A percentile compares a stretch with the other conserved stretches of the same genome.
Evolutionary conservation across 2,113 vertebrate genomes (phyloP).

Genomic region (Hemiscyllium ocellatum): DNA sequence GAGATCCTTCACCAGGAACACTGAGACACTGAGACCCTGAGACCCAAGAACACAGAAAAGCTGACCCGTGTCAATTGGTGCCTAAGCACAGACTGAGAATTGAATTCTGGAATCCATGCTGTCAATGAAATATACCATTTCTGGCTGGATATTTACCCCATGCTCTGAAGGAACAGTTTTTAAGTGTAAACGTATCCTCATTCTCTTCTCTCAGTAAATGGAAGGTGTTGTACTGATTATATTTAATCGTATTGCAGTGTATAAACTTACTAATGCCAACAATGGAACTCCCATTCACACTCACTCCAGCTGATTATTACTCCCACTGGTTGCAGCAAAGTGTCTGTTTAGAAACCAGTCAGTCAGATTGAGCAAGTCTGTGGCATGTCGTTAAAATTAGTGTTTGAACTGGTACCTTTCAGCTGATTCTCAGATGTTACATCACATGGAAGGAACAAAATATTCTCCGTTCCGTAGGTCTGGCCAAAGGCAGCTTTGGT

Average conservation of each 20-base stretch:
- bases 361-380: background rate
- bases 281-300: too few species aligned
- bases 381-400: background rate
- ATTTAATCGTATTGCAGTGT: background rate
- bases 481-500: constrained; percentile 43
- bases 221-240: background rate
- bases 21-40: too few species aligned
- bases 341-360: background rate
- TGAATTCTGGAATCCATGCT: background rate
- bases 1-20: too few species aligned
- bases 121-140: background rate
- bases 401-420: constrained; percentile 46
- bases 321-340: background rate
- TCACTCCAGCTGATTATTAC: background rate
- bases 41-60: too few species aligned
- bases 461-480: constrained; percentile 41
- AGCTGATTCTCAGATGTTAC: constrained; percentile 53
- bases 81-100: background rate
- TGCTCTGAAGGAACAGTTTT: background rate
- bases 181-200: too few species aligned
- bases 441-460: constrained; percentile 48
- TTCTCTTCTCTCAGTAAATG: background rate
- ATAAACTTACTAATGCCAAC: background rate
- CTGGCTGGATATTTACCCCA: background rate
- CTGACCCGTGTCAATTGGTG: too few species aligned